A percentile compares a stretch with the other conserved stretches of the same genome.
phyloP scores from a whole-genome alignment of 2,797 vertebrate genomes.

The Oryzias sinensis region DNA sequence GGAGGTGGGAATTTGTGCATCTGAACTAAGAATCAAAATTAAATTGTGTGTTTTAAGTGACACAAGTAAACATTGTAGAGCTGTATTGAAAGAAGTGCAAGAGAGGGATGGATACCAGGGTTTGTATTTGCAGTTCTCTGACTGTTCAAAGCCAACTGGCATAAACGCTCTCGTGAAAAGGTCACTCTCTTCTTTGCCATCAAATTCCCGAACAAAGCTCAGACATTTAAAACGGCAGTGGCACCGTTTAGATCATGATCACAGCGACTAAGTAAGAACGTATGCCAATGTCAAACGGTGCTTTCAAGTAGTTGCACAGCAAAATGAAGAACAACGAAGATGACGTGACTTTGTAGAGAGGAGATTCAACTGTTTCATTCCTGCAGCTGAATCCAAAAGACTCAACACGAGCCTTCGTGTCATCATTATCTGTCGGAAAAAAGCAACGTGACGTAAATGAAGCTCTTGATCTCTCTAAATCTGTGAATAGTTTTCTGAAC shows the following conservation, averaged over 20 bases:
- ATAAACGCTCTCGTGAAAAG: conserved; percentile 27
- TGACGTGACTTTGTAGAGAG: conserved; percentile 30
- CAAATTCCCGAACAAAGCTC: conserved; percentile 27
- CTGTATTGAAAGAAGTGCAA: neutral
- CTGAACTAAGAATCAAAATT: neutral
- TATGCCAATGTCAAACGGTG: conserved; percentile 21
- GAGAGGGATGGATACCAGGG: neutral
- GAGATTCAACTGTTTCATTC: conserved; percentile 35
- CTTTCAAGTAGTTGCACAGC: conserved; percentile 13
- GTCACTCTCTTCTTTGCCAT: conserved; percentile 17
- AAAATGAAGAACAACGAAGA: conserved; percentile 24
- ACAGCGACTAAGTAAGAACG: conserved; percentile 31
- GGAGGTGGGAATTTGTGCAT: conserved; percentile 11
- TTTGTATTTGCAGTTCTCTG: conserved; percentile 9
- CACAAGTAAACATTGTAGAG: no score
- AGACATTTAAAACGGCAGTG: conserved; percentile 21
- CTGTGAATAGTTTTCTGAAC: conserved; percentile 24
- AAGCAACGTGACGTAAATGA: conserved; percentile 26
- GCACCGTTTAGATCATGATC: conserved; percentile 36
- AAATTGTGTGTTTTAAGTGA: neutral
- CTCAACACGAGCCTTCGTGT: conserved; percentile 33
- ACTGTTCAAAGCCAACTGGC: conserved; percentile 18
- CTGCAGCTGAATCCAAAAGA: conserved; percentile 30
- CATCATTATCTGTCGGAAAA: conserved; percentile 46
- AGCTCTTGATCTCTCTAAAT: conserved; percentile 45